Evolutionary conservation across 2,797 vertebrate species (phyloP).

Genomic region (Muscicapa comitata): DNA sequence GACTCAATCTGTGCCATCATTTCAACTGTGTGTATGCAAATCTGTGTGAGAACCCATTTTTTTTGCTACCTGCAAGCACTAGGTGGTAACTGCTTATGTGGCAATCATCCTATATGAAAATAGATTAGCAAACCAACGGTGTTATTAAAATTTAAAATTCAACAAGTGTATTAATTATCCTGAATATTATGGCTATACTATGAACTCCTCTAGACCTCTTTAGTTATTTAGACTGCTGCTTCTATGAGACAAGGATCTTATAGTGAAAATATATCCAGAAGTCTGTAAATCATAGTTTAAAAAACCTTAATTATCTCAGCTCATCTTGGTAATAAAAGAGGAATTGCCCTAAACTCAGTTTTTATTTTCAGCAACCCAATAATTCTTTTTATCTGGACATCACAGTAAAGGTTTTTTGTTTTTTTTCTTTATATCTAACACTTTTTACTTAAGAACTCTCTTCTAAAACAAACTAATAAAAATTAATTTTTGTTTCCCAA

Average conservation of each 20-base stretch:
- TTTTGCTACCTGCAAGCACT: not conserved
- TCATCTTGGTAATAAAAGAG: not conserved
- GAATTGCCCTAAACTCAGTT: not conserved
- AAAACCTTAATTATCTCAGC: not conserved
- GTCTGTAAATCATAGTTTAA: not conserved
- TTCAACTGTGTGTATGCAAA: not conserved
- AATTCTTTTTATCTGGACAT: not conserved
- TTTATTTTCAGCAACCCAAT: not conserved
- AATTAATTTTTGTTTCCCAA: not conserved
- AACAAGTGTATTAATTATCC: not conserved
- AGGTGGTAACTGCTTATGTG: not conserved
- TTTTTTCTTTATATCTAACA: not conserved
- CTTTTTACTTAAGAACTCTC: not conserved
- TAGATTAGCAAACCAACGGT: not conserved
- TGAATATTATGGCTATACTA: not conserved
- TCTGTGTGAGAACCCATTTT: not conserved
- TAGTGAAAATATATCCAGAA: slow-evolving; percentile 21
- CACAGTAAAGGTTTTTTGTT: rapidly evolving
- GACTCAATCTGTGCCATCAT: not conserved
- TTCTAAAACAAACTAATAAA: not conserved
- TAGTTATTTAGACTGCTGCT: not conserved
- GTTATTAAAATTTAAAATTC: not conserved
- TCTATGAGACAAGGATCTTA: slow-evolving; percentile 21
- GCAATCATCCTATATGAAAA: not conserved
- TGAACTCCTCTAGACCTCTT: not conserved